phyloP scores from a whole-genome alignment of 2,888 invertebrate species.

The Litoditis marina region DNA sequence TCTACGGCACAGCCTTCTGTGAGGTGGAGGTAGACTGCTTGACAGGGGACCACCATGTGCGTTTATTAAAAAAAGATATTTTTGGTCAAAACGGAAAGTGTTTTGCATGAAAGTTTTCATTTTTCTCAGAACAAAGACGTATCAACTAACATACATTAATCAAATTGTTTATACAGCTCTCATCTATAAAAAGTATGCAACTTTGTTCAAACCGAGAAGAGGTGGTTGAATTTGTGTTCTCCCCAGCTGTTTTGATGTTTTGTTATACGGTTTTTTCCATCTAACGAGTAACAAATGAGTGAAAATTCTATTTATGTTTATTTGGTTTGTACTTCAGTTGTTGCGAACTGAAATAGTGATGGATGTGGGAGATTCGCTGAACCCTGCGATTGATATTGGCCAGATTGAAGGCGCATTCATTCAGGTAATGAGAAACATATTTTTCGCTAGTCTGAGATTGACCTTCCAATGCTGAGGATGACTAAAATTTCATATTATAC shows the following conservation, averaged over 20 bases:
- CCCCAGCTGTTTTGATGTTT: too few species aligned
- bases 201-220: too few species aligned
- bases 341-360: slow-evolving; percentile 87
- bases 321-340: slow-evolving; percentile 66
- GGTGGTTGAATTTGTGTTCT: too few species aligned
- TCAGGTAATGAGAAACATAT: slow-evolving; percentile 67
- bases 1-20: slow-evolving; percentile 80
- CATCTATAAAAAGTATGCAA: too few species aligned
- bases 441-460: too few species aligned
- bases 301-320: too few species aligned
- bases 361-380: slow-evolving; percentile 90
- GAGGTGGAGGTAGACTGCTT: slow-evolving; percentile 90
- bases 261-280: too few species aligned
- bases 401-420: slow-evolving; percentile 92
- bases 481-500: too few species aligned
- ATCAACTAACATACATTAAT: too few species aligned
- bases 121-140: background rate
- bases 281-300: too few species aligned
- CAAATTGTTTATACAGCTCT: background rate
- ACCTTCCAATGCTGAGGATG: too few species aligned
- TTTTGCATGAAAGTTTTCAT: slow-evolving; percentile 6
- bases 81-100: background rate
- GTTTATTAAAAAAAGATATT: too few species aligned
- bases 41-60: slow-evolving; percentile 83
- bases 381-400: slow-evolving; percentile 93